Percentiles rank a stretch among this genome's conserved stretches.
Conservation (phyloP, 2,797 vertebrate genomes). For the Perodicticus potto region DNA sequence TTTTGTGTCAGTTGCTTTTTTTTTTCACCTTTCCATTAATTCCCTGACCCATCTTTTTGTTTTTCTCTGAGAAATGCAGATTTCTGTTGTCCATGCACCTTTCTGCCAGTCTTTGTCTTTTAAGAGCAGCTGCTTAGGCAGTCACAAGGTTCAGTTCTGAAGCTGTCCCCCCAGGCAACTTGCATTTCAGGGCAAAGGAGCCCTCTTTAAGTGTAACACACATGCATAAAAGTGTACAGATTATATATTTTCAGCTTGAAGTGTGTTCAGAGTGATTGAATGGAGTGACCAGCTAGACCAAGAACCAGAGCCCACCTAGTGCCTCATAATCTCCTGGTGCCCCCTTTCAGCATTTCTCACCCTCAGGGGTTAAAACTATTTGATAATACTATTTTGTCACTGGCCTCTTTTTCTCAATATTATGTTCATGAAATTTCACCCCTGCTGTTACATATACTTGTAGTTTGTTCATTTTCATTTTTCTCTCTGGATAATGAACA, state of each 20-base stretch:
- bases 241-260: background rate
- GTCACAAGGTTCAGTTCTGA: background rate
- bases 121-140: background rate
- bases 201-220: background rate
- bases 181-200: background rate
- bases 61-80: constrained; percentile 35
- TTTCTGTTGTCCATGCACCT: background rate
- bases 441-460: background rate
- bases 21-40: background rate
- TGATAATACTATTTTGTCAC: background rate
- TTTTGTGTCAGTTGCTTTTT: background rate
- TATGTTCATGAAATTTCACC: background rate
- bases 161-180: too few species aligned
- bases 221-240: background rate
- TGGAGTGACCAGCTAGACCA: background rate
- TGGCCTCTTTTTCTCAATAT: background rate
- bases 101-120: background rate
- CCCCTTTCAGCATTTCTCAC: background rate
- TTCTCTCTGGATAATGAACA: background rate
- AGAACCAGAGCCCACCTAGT: background rate
- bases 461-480: background rate
- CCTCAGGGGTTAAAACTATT: background rate
- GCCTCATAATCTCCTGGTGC: background rate
- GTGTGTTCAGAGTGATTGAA: background rate
- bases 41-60: background rate